These are phyloP conservation scores for Drosophila parvula DNA, from an alignment of 1,140 invertebrate species.

Conservation along the genomic window DNA sequence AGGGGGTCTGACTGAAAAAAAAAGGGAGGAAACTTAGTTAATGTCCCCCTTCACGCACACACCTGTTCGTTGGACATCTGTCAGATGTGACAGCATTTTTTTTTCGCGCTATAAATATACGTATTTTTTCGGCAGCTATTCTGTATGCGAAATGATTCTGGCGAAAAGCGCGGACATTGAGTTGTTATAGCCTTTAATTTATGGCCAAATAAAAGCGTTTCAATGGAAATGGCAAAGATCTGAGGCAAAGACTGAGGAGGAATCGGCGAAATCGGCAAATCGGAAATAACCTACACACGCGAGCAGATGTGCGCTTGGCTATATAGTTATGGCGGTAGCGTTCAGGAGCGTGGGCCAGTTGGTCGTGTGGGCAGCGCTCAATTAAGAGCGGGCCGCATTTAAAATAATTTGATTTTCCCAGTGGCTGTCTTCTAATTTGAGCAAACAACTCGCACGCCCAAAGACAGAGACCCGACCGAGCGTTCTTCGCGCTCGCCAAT, in stretches of 20 bases:
- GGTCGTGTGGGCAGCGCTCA: constrained; percentile 72
- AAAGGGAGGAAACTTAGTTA: constrained; percentile 17
- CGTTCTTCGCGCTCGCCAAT: constrained; percentile 1
- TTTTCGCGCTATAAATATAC: constrained; percentile 19
- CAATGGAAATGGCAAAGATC: constrained; percentile 4
- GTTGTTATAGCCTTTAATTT: constrained; percentile 62
- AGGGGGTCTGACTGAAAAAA: constrained; percentile 33
- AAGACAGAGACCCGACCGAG: constrained; percentile 13
- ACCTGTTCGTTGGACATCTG: constrained; percentile 38
- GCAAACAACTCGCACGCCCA: constrained; percentile 51
- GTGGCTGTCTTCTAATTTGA: constrained; percentile 72
- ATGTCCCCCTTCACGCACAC: constrained; percentile 27
- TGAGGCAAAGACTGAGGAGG: background rate
- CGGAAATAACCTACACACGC: constrained; percentile 50
- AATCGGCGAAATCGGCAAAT: constrained; percentile 21
- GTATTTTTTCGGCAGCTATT: constrained; percentile 28
- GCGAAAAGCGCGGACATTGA: constrained; percentile 52
- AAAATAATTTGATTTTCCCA: constrained; percentile 75
- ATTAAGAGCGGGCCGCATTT: constrained; percentile 78
- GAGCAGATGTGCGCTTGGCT: constrained; percentile 4
- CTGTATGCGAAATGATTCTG: constrained; percentile 54
- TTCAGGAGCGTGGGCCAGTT: constrained; percentile 55
- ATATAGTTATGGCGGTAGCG: constrained; percentile 31
- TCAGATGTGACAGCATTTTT: constrained; percentile 29
- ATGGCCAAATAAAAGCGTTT: constrained; percentile 52